Conservation (phyloP, 1,140 invertebrate species). For the Saccostrea cuccullata region DNA sequence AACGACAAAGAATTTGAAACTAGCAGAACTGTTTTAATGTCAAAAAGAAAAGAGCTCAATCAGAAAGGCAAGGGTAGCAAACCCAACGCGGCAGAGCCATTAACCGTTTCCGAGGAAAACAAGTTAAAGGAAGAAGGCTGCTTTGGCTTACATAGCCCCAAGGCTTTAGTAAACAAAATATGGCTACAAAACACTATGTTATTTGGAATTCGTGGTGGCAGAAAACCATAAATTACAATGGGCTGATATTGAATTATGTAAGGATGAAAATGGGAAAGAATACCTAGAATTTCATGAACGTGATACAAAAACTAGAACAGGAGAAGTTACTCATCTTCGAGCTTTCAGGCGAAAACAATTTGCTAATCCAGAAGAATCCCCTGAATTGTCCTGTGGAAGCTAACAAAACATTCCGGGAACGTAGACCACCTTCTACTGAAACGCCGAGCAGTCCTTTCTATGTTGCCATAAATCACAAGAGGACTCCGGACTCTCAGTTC, state of each 20-base stretch:
- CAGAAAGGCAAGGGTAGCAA: background rate
- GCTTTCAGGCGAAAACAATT: background rate
- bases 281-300: too few relatives aligned
- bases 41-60: too few relatives aligned
- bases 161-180: background rate
- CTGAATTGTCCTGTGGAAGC: background rate
- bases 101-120: background rate
- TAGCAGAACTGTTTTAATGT: too few relatives aligned
- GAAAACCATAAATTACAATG: background rate
- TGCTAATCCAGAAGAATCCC: background rate
- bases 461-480: too few relatives aligned
- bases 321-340: background rate
- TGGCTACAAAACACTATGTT: background rate
- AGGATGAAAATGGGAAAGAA: too few relatives aligned
- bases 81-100: background rate
- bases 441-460: too few relatives aligned
- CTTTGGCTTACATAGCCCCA: background rate
- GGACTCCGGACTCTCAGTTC: too few relatives aligned
- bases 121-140: background rate
- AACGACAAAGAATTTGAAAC: too few relatives aligned
- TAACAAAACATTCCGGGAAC: too few relatives aligned
- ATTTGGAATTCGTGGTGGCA: background rate
- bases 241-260: slow-evolving; percentile 1
- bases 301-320: too few relatives aligned
- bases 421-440: too few relatives aligned